Evolutionary conservation across 2,888 invertebrate genomes (phyloP).

Genomic region (Dasypogon diadema): DNA sequence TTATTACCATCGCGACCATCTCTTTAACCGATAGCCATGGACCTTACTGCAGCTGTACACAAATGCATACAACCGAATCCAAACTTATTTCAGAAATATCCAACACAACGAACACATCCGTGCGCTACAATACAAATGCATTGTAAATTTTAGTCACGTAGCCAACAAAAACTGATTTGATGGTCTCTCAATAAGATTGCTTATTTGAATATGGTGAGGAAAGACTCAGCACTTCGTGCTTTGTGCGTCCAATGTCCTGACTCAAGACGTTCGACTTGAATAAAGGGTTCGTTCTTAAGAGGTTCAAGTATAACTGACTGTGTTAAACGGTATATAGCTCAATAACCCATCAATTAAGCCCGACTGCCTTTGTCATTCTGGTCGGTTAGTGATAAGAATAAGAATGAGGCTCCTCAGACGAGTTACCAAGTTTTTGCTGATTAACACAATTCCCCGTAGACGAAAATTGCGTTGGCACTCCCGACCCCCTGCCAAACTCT

Average conservation of each 20-base stretch:
- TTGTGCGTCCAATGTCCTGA: constrained; percentile 19
- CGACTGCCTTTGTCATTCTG: constrained; percentile 3
- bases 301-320: constrained; percentile 14
- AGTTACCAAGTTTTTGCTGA: constrained; percentile 15
- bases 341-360: constrained; percentile 24
- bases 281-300: constrained; percentile 6
- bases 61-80: too few relatives aligned
- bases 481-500: too few relatives aligned
- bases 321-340: constrained; percentile 11
- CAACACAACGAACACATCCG: too few relatives aligned
- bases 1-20: too few relatives aligned
- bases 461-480: background rate
- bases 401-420: constrained; percentile 2
- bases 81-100: too few relatives aligned
- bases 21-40: too few relatives aligned
- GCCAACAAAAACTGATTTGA: constrained; percentile 44
- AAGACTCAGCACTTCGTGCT: constrained; percentile 22
- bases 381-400: background rate
- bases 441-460: constrained; percentile 18
- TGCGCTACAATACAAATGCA: background rate
- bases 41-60: too few relatives aligned
- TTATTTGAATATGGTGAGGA: constrained; percentile 46
- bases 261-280: background rate
- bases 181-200: constrained; percentile 45
- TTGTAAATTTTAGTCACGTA: constrained; percentile 25